Percentiles rank a stretch among this genome's conserved stretches.
phyloP scores from a whole-genome alignment of 2,113 vertebrate species.

The Tapirus terrestris region DNA sequence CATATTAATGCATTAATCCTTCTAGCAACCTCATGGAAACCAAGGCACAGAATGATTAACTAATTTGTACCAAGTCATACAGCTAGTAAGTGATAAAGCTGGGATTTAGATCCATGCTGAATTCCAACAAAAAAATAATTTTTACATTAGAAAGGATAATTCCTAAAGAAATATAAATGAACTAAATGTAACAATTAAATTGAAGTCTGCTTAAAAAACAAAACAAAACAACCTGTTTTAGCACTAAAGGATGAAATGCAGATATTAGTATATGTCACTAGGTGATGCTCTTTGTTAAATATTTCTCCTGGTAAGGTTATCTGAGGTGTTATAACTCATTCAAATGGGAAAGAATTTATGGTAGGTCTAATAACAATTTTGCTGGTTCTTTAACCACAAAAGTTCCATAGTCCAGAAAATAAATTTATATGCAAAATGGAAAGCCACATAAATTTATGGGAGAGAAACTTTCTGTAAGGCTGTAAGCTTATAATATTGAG shows the following conservation, averaged over 20 bases:
- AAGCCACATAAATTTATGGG: neutral
- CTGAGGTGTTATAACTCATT: neutral
- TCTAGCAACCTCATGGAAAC: neutral
- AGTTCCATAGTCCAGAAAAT: neutral
- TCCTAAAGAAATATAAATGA: neutral
- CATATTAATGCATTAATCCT: neutral
- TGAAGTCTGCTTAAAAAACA: neutral
- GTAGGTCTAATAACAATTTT: neutral
- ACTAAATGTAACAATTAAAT: neutral
- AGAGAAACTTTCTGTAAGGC: neutral
- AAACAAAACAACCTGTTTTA: neutral
- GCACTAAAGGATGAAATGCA: conserved; percentile 28
- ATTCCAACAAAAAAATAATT: neutral
- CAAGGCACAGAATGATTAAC: neutral
- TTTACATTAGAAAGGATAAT: conserved; percentile 44
- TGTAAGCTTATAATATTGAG: neutral
- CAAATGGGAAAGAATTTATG: neutral
- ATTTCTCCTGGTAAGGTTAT: neutral
- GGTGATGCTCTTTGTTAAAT: conserved; percentile 48
- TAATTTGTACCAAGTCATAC: neutral
- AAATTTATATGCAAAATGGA: neutral
- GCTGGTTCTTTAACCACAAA: conserved; percentile 7
- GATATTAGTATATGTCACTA: neutral
- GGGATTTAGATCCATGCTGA: neutral
- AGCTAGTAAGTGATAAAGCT: neutral